Evolutionary conservation across 2,888 invertebrate species (phyloP).

Genomic region (Scotopteryx bipunctaria): DNA sequence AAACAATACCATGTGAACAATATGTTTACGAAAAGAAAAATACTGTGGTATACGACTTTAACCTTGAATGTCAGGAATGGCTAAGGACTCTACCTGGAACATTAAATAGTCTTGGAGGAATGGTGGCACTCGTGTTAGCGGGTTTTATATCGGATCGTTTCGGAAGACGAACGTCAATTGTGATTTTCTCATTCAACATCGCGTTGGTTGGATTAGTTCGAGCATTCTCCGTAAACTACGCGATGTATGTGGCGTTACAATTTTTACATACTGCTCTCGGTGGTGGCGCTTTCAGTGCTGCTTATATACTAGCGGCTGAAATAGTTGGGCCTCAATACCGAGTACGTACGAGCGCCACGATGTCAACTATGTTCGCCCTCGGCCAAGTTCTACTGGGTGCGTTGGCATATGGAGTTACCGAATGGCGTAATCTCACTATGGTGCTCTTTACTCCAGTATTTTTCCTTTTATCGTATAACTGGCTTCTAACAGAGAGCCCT

Average conservation of each 20-base stretch:
- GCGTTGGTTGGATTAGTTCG: slow-evolving; percentile 65
- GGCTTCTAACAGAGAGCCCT: slow-evolving; percentile 88
- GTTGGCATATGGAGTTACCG: slow-evolving; percentile 85
- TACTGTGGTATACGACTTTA: slow-evolving; percentile 70
- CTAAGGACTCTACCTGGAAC: slow-evolving; percentile 88
- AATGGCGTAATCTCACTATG: slow-evolving; percentile 87
- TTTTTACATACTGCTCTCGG: slow-evolving; percentile 72
- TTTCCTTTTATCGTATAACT: slow-evolving; percentile 85
- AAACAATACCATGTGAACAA: slow-evolving; percentile 57
- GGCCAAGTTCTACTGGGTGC: slow-evolving; percentile 88
- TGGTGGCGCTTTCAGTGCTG: slow-evolving; percentile 71
- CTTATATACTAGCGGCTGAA: slow-evolving; percentile 86
- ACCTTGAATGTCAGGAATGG: slow-evolving; percentile 84
- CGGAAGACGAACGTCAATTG: slow-evolving; percentile 65
- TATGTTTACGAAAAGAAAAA: slow-evolving; percentile 67
- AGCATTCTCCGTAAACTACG: slow-evolving; percentile 72
- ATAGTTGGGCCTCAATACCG: slow-evolving; percentile 89
- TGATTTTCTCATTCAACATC: slow-evolving; percentile 69
- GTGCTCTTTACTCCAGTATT: slow-evolving; percentile 87
- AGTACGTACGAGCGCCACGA: slow-evolving; percentile 87
- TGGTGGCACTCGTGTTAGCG: slow-evolving; percentile 86
- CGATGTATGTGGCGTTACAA: slow-evolving; percentile 69
- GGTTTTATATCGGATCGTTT: slow-evolving; percentile 87
- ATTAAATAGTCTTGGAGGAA: slow-evolving; percentile 88
- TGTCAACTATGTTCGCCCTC: slow-evolving; percentile 87